These are phyloP conservation scores for Ophion ellenae DNA, from an alignment of 2,888 invertebrate genomes.

Conservation along the genomic window DNA sequence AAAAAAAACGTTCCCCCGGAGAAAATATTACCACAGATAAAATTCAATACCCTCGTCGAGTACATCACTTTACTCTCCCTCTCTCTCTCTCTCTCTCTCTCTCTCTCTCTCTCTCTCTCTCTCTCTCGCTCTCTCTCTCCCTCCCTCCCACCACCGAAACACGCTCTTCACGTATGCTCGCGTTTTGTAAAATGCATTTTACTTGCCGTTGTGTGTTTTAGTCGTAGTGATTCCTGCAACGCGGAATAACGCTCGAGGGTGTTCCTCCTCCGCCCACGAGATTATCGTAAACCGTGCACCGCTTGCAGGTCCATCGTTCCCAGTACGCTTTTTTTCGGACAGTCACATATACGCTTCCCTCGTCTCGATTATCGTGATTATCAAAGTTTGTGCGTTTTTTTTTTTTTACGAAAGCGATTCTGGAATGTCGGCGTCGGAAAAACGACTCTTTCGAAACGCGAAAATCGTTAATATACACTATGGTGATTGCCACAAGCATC, in stretches of 20 bases:
- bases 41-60: constrained; percentile 43
- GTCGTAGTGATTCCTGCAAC: constrained; percentile 30
- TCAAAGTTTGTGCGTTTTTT: too few species aligned
- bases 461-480: not conserved
- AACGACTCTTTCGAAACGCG: not conserved
- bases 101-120: constrained; percentile 4
- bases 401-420: too few species aligned
- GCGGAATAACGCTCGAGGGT: constrained; percentile 24
- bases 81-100: too few species aligned
- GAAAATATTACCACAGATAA: constrained; percentile 72
- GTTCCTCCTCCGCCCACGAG: not conserved
- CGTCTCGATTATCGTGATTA: not conserved
- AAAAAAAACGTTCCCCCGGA: constrained; percentile 69
- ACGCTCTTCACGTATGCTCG: constrained; percentile 8
- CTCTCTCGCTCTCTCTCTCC: constrained; percentile 1
- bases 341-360: not conserved
- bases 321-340: not conserved
- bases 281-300: not conserved
- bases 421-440: too few species aligned
- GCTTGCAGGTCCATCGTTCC: not conserved
- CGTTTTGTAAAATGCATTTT: constrained; percentile 30
- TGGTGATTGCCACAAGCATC: not conserved
- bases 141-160: not conserved
- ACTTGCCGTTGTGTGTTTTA: constrained; percentile 18
- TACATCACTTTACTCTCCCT: not conserved